Evolutionary conservation across 2,113 vertebrate genomes (phyloP).

Genomic region (Indicator indicator): DNA sequence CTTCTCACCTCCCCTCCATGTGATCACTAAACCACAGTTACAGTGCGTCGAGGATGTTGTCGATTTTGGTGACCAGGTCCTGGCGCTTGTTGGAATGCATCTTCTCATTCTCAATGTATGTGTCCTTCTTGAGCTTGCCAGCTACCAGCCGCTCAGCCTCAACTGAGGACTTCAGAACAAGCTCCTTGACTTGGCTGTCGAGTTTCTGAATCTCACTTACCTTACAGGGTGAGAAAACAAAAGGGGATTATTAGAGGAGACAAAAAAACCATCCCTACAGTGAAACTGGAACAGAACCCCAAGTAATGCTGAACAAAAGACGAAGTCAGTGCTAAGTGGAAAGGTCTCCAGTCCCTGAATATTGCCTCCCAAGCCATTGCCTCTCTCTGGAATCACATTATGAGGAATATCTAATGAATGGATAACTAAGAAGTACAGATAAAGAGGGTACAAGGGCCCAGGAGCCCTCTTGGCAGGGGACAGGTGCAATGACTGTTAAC

Average conservation of each 20-base stretch:
- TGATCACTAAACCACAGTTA: constrained; percentile 65
- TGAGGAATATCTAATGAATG: background rate
- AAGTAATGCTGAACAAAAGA: background rate
- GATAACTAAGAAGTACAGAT: background rate
- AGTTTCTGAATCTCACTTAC: constrained; percentile 95
- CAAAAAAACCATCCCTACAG: background rate
- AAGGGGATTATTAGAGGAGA: background rate
- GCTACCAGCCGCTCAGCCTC: constrained; percentile 95
- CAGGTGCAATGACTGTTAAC: background rate
- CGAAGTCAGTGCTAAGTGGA: background rate
- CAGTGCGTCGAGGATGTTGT: constrained; percentile 93
- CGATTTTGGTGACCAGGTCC: constrained; percentile 91
- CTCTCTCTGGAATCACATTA: background rate
- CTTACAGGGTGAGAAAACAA: constrained; percentile 41
- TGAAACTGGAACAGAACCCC: background rate
- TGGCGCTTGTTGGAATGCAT: constrained; percentile 87
- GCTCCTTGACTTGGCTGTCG: constrained; percentile 92
- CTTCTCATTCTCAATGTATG: constrained; percentile 93
- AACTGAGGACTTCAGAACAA: constrained; percentile 89
- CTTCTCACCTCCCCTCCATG: constrained; percentile 72
- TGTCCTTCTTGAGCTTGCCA: constrained; percentile 96
- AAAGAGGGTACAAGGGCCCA: background rate
- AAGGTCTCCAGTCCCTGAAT: background rate
- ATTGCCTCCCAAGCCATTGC: background rate
- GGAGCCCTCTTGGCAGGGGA: background rate